A percentile compares a stretch with the other conserved stretches of the same genome.
phyloP scores from a whole-genome alignment of 2,797 vertebrate species.

The Sardinella longiceps region DNA sequence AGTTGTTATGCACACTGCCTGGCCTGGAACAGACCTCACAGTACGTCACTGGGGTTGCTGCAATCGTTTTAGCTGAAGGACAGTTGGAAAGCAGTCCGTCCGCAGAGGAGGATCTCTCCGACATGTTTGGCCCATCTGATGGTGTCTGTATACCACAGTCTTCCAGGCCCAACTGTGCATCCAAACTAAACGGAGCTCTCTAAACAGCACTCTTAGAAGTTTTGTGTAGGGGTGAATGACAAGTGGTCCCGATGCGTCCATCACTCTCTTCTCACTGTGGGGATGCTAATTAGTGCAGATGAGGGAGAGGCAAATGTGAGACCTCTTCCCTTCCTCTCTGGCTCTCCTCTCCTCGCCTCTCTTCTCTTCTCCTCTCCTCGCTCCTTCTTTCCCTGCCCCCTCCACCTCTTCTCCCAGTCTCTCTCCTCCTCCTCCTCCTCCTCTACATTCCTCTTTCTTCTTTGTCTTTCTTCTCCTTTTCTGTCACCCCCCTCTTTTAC shows the following conservation, averaged over 20 bases:
- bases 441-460: conserved; percentile 26
- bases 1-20: too few species aligned
- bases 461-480: not conserved
- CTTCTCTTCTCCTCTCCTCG: not conserved
- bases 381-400: not conserved
- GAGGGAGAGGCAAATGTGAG: not conserved
- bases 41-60: not conserved
- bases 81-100: not conserved
- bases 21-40: too few species aligned
- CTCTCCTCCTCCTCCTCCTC: conserved; percentile 3
- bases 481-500: not conserved
- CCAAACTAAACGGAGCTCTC: not conserved
- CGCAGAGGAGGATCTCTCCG: not conserved
- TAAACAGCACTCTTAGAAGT: not conserved
- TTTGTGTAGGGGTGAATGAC: not conserved
- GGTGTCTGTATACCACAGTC: not conserved
- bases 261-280: not conserved
- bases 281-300: not conserved
- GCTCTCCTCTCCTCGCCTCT: not conserved
- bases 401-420: not conserved
- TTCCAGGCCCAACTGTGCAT: not conserved
- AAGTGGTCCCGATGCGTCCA: not conserved
- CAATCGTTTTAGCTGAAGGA: not conserved
- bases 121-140: not conserved
- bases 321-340: not conserved